phyloP scores from a whole-genome alignment of 2,113 vertebrate genomes.

The Cyprinodon tularosa region DNA sequence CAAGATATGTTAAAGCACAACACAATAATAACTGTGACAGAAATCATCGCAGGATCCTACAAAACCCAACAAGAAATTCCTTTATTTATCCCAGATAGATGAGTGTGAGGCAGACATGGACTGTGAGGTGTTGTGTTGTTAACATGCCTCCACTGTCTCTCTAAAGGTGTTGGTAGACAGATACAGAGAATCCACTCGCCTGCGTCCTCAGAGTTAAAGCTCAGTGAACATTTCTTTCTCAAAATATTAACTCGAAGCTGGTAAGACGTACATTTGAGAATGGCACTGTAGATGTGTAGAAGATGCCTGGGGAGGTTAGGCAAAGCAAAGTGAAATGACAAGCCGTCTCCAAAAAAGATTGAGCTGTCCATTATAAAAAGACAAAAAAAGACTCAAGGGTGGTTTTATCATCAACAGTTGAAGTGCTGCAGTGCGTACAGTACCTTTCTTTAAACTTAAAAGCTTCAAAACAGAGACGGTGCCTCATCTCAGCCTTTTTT shows the following conservation, averaged over 20 bases:
- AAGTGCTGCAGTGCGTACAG: constrained; percentile 4
- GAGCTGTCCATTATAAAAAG: constrained; percentile 35
- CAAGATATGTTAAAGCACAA: constrained; percentile 46
- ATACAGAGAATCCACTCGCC: constrained; percentile 42
- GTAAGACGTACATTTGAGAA: neutral
- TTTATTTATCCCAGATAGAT: constrained; percentile 26
- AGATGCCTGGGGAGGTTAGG: neutral
- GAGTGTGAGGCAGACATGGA: constrained; percentile 14
- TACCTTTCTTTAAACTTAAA: neutral
- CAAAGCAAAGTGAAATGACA: constrained; percentile 27
- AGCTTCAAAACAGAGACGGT: neutral
- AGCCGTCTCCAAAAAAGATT: constrained; percentile 10
- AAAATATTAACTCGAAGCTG: constrained; percentile 7
- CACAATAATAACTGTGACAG: constrained; percentile 38
- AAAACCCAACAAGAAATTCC: constrained; percentile 26
- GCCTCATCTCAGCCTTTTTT: neutral
- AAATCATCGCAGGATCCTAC: constrained; percentile 50
- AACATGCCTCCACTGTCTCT: constrained; percentile 5
- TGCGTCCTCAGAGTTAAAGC: constrained; percentile 14
- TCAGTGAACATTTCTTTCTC: constrained; percentile 9
- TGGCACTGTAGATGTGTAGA: constrained; percentile 5
- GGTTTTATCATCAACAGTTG: constrained; percentile 12
- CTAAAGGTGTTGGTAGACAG: constrained; percentile 49
- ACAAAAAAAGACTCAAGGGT: constrained; percentile 12
- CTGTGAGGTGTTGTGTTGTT: constrained; percentile 34